Evolutionary conservation across 1,140 invertebrate genomes (phyloP), one percentile per base, ranked within the genome.

Genomic region (Amyelois transitella): DNA sequence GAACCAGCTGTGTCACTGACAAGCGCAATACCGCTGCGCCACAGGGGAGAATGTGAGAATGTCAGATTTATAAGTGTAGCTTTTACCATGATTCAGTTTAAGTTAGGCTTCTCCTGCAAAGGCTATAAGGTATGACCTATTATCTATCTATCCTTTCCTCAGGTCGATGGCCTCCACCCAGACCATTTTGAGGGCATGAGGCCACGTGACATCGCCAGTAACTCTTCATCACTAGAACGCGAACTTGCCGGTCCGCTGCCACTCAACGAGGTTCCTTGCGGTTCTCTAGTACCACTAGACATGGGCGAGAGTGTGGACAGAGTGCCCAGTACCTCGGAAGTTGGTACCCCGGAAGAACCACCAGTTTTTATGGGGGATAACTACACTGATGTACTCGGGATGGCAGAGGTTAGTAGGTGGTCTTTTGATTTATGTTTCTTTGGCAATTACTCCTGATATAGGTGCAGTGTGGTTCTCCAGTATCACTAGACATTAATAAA

Each of bases 201-300:
- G 7, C 52, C 75, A 0, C 68, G 69, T 17, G 77, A 75, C 51
- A 57, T 74, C 10, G 64, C 80, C 20, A 78, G 75, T 60, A 75
- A 69, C 38, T 85, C 81, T 0, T 81, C 79, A 0, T 85, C 81
- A 0, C 57, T 86, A 38, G 82, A 86, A 58, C 68, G 82, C 0
- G 82, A 86, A 38, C 17, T 38, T 14, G 32, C 32, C 17, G 32
- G 17, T 14, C 81, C 0, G 80, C 77, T 0, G 79, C 79, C 0
- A 53, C 81, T 38, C 78, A 86, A 59, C 65, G 80, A 0, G 0
- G 82, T 83, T 45, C 64, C 81, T 24, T 68, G 52, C 14, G 53
- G 60, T 28, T 53, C 63, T 18, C 59, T 53, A 18, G 55, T 51
- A 5, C 54, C 61, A 8, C 56, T 54, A 20, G 52, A 55, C 50